phyloP scores from a whole-genome alignment of 2,888 invertebrate genomes.

The Sminthurinus aureus region DNA sequence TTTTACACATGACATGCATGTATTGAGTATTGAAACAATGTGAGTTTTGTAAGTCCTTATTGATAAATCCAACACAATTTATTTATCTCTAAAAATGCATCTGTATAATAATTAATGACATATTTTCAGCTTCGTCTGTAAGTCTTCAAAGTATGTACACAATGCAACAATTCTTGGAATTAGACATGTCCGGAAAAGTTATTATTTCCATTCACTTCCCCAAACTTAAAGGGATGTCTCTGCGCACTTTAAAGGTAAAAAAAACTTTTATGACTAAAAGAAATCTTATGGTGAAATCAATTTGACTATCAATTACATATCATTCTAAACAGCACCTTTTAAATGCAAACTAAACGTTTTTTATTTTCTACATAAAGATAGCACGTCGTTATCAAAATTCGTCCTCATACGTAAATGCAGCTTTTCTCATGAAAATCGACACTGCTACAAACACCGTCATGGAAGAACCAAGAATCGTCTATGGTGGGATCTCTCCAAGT shows the following conservation, averaged over 20 bases:
- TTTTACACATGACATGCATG: too few species aligned
- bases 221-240: constrained; percentile 66
- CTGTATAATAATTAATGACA: not conserved
- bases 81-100: not conserved
- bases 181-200: constrained; percentile 73
- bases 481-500: constrained; percentile 62
- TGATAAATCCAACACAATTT: not conserved
- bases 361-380: constrained; percentile 42
- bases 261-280: not conserved
- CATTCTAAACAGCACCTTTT: not conserved
- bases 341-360: not conserved
- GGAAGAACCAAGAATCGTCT: constrained; percentile 62
- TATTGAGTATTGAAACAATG: too few species aligned
- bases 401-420: constrained; percentile 71
- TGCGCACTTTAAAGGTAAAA: constrained; percentile 74
- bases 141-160: constrained; percentile 15
- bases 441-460: constrained; percentile 65
- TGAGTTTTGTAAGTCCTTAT: not conserved
- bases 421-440: constrained; percentile 71
- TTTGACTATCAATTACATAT: not conserved
- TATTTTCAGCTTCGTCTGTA: constrained; percentile 34
- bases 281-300: not conserved
- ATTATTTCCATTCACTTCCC: constrained; percentile 67
- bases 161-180: constrained; percentile 67
- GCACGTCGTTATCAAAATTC: constrained; percentile 56